These are phyloP conservation scores for Cryptus viduatorius DNA, from an alignment of 2,888 invertebrate species.

Conservation along the genomic window DNA sequence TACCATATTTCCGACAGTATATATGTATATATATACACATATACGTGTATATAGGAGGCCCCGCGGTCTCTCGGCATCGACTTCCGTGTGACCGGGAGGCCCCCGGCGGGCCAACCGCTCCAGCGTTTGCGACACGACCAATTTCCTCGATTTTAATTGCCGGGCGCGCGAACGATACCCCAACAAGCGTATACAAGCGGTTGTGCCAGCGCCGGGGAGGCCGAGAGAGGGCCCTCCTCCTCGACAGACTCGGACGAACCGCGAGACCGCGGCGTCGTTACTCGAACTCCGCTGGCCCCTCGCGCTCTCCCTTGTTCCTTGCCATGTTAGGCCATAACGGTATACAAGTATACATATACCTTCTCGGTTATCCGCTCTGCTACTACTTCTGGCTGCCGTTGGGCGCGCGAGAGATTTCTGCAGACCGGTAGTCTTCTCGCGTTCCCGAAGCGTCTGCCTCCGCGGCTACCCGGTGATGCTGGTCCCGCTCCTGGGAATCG, in stretches of 20 bases:
- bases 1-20: neutral
- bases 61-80: slow-evolving; percentile 51
- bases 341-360: slow-evolving; percentile 39
- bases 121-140: slow-evolving; percentile 68
- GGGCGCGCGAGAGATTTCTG: slow-evolving; percentile 32
- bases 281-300: slow-evolving; percentile 58
- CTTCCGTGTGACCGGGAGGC: slow-evolving; percentile 69
- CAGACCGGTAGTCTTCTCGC: slow-evolving; percentile 54
- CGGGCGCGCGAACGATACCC: slow-evolving; percentile 29
- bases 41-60: slow-evolving; percentile 11
- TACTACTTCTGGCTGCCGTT: slow-evolving; percentile 48
- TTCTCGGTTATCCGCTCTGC: slow-evolving; percentile 32
- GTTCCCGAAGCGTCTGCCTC: neutral
- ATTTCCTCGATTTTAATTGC: slow-evolving; percentile 71
- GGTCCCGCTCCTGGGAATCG: neutral
- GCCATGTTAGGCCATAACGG: slow-evolving; percentile 67
- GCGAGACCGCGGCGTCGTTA: slow-evolving; percentile 50
- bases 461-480: neutral
- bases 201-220: neutral
- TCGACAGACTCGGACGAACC: slow-evolving; percentile 52
- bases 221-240: slow-evolving; percentile 27
- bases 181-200: slow-evolving; percentile 16
- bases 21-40: no score
- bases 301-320: slow-evolving; percentile 54
- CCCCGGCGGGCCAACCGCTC: slow-evolving; percentile 63